A percentile compares a stretch with the other conserved stretches of the same genome.
Evolutionary conservation across 23 tunicate species (phyloP).

Genomic region (Botrylloides violaceus): DNA sequence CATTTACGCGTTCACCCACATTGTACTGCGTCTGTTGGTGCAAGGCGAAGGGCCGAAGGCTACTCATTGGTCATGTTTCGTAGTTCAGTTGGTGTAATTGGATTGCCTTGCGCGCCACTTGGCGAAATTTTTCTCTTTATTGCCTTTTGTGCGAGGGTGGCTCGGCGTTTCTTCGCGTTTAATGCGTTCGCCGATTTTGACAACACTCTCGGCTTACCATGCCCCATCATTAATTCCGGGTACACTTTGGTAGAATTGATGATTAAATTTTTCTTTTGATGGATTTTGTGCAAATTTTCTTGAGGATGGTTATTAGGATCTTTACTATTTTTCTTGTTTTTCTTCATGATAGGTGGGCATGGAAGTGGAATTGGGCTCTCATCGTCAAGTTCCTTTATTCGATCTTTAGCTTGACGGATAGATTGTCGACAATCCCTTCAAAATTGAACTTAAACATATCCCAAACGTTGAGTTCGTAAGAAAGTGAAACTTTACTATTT

Average conservation of each 20-base stretch:
- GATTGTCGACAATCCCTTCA: not conserved
- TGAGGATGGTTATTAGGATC: not conserved
- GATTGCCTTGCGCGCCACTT: no score
- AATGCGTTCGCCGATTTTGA: not conserved
- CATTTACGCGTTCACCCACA: no score
- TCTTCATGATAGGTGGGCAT: not conserved
- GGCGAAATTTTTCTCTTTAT: no score
- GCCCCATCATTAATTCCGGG: not conserved
- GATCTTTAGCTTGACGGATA: not conserved
- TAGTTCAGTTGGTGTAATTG: no score
- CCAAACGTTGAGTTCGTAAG: no score
- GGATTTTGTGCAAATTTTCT: not conserved
- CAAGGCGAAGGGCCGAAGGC: no score
- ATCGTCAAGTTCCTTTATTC: not conserved
- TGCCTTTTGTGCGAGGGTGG: no score
- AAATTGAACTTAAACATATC: not conserved
- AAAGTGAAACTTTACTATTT: no score
- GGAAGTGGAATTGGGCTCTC: not conserved
- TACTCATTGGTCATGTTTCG: no score
- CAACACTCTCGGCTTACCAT: not conserved
- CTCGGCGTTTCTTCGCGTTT: not conserved
- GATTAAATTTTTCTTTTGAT: not conserved
- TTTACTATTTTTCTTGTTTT: no score
- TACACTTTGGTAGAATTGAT: not conserved
- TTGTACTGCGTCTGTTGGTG: no score